Conservation (phyloP, 2,888 invertebrate genomes). For the Pseudeuparius sepicola region DNA sequence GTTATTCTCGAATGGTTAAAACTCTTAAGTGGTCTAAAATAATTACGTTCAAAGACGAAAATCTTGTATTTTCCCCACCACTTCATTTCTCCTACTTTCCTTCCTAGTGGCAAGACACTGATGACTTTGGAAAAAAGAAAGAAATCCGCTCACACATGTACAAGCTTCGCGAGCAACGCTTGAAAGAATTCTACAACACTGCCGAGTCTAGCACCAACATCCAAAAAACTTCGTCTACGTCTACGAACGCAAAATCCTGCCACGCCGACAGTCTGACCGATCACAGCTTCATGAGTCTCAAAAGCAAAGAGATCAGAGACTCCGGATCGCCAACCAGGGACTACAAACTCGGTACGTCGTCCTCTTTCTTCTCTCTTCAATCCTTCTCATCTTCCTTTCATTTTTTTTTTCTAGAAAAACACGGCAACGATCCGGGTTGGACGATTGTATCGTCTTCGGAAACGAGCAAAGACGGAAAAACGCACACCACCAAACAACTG, state of each 20-base stretch:
- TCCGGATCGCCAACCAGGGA: constrained; percentile 66
- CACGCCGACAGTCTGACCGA: constrained; percentile 65
- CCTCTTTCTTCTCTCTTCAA: too few relatives aligned
- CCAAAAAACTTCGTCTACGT: constrained; percentile 23
- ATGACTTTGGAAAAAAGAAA: constrained; percentile 76
- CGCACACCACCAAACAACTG: constrained; percentile 47
- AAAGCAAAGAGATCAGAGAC: constrained; percentile 69
- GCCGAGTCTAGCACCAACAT: constrained; percentile 28
- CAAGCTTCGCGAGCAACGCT: constrained; percentile 68
- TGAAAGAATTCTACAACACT: constrained; percentile 59
- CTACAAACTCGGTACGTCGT: constrained; percentile 28
- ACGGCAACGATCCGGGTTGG: constrained; percentile 52
- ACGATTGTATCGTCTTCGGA: constrained; percentile 54
- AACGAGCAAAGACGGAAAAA: constrained; percentile 54
- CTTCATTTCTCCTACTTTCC: too few relatives aligned
- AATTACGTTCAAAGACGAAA: too few relatives aligned
- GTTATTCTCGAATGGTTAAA: too few relatives aligned
- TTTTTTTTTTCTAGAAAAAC: too few relatives aligned
- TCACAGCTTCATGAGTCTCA: constrained; percentile 67
- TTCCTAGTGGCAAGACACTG: constrained; percentile 76
- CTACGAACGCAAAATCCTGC: constrained; percentile 22
- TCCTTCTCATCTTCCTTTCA: too few relatives aligned
- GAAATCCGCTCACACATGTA: constrained; percentile 81
- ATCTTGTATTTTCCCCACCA: too few relatives aligned
- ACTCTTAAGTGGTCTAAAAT: too few relatives aligned